Evolutionary conservation across 2,113 vertebrate genomes (phyloP).

Genomic region (Alexandromys fortis): DNA sequence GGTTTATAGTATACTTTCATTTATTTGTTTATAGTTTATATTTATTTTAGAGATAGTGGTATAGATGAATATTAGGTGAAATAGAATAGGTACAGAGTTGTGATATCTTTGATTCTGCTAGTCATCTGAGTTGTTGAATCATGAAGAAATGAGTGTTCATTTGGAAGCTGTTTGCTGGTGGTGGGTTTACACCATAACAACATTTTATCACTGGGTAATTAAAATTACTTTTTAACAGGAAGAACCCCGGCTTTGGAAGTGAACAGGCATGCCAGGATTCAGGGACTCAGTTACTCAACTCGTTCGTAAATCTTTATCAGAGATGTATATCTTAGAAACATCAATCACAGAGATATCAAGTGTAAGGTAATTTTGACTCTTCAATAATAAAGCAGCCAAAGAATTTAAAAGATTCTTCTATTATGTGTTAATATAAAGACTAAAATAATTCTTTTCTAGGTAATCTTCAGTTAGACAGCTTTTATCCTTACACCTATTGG

Average conservation of each 20-base stretch:
- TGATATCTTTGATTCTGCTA: background rate
- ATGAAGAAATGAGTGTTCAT: background rate
- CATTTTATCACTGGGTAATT: conserved; percentile 22
- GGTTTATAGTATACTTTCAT: background rate
- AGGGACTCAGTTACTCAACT: background rate
- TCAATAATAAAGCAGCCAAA: background rate
- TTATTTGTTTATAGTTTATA: background rate
- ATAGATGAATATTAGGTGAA: background rate
- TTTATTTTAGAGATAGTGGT: background rate
- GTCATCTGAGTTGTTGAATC: background rate
- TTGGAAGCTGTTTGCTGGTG: conserved; percentile 19
- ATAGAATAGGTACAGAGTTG: background rate
- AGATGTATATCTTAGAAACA: background rate
- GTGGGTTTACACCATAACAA: background rate
- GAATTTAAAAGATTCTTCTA: background rate
- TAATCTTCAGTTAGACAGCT: background rate
- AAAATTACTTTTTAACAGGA: background rate
- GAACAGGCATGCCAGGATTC: background rate
- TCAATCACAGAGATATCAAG: conserved; percentile 22
- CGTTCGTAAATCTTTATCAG: background rate
- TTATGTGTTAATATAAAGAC: background rate
- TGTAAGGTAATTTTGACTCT: conserved; percentile 29
- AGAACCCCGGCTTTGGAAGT: background rate
- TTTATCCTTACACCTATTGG: background rate
- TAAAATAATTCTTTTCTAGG: background rate